Base-by-base conservation (phyloP, 2,888 invertebrate species). In the Cantharis rustica region DNA sequence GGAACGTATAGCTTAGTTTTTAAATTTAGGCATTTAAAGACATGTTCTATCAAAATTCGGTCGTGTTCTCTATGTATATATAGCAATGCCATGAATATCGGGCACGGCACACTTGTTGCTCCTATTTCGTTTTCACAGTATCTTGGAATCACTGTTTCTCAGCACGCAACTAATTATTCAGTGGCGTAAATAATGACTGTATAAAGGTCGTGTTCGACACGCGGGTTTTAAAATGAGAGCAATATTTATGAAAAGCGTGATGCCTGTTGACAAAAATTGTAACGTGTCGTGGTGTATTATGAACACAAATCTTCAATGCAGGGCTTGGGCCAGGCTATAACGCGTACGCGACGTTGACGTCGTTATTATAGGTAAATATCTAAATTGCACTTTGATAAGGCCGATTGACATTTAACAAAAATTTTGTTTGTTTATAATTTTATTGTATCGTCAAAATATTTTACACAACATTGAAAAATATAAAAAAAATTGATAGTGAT, bases 121-220 rank as follows among this genome's bases (percentile, higher is more conserved):
- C 80, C 80, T 80, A 77, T 82, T 82, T 81, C 80, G 81, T 78
- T 81, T 81, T 79, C 80, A 75, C 79, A 76, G 80, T 79, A 79
- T 80, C 81, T 81, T 80, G 80, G n/a, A 81, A 82, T 82, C 81
- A 80, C 81, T 77, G 81, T 76, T 76, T 79, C 82, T 77, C 83
- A 81, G 83, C 84, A 84, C 82, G 83, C 84, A 82, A 83, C 83
- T 85, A 84, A 85, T 85, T 85, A 85, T 82, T 80, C 78, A 73
- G n/a, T 47, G 47, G 47, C n/a, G 47, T 47, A 47, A 47, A 47
- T 47, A 47, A 47, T 47, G 2, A 47, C 47, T n/a, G n/a, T n/a
- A 47, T n/a, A n/a, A 47, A 47, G 47, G 47, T 47, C 47, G 47
- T 47, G 47, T 47, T 47, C 47, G 47, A 5, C 47, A 47, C 47